phyloP scores from a whole-genome alignment of 2,888 invertebrate species.

The Lapara coniferarum region DNA sequence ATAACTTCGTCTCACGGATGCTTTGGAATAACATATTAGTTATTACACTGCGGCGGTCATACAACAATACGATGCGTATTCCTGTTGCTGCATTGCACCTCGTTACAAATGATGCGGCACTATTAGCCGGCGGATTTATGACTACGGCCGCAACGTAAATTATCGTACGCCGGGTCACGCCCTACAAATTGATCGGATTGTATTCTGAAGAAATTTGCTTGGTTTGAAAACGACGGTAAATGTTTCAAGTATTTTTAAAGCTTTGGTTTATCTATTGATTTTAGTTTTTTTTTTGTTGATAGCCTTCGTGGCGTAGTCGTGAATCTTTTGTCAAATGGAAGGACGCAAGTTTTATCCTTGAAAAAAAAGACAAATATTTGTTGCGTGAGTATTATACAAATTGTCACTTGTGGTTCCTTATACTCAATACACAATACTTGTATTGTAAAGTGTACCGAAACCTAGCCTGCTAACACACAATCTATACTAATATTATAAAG shows the following conservation, averaged over 20 bases:
- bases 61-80: background rate
- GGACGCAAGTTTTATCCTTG: background rate
- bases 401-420: too few species aligned
- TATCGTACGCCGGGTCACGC: conserved; percentile 8
- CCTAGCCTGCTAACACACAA: too few species aligned
- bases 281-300: background rate
- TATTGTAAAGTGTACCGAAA: too few species aligned
- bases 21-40: background rate
- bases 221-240: background rate
- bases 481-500: too few species aligned
- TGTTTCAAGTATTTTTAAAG: too few species aligned
- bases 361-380: background rate
- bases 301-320: background rate
- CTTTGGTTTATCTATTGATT: background rate
- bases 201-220: background rate
- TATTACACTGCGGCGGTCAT: background rate
- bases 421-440: too few species aligned
- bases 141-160: conserved; percentile 6
- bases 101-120: background rate
- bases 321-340: background rate
- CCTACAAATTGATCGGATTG: background rate
- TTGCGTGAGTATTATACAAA: background rate
- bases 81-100: conserved; percentile 3
- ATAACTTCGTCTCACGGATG: background rate
- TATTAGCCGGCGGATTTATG: conserved; percentile 13